Conservation (phyloP, 1,140 invertebrate species). For the Pseudomyrmex flavicornis region DNA sequence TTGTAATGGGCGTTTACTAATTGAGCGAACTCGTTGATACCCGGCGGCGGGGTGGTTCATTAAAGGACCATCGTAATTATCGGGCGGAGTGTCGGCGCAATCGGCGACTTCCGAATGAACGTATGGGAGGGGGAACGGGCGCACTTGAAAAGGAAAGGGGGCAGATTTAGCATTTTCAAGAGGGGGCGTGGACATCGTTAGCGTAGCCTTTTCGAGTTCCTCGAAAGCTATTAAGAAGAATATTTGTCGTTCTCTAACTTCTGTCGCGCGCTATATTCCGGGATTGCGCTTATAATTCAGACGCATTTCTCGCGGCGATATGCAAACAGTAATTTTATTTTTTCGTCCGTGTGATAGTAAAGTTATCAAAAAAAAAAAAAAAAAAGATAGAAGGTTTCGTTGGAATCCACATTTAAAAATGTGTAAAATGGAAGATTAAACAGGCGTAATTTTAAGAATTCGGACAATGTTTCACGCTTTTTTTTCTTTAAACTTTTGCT, state of each 20-base stretch:
- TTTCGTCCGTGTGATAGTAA: neutral
- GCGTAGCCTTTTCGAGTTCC: conserved; percentile 32
- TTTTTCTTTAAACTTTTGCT: neutral
- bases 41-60: conserved; percentile 31
- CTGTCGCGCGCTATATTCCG: neutral
- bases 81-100: conserved; percentile 55
- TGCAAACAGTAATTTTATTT: neutral
- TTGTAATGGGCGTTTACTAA: conserved; percentile 28
- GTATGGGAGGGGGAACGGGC: neutral
- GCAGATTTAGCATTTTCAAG: conserved; percentile 49
- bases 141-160: conserved; percentile 39
- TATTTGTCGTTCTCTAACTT: conserved; percentile 42
- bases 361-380: neutral
- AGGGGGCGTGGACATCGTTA: conserved; percentile 61
- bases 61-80: conserved; percentile 63
- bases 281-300: conserved; percentile 4
- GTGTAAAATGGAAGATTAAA: neutral
- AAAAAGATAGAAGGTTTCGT: neutral
- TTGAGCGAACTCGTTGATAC: conserved; percentile 29
- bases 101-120: conserved; percentile 40
- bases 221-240: conserved; percentile 30
- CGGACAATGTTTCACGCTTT: neutral
- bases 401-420: no score
- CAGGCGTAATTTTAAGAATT: neutral
- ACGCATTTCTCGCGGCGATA: neutral